Percentiles rank a stretch among this genome's conserved stretches.
Evolutionary conservation across 2,113 vertebrate genomes (phyloP).

Genomic region (Rhegmatorhina hoffmannsi): DNA sequence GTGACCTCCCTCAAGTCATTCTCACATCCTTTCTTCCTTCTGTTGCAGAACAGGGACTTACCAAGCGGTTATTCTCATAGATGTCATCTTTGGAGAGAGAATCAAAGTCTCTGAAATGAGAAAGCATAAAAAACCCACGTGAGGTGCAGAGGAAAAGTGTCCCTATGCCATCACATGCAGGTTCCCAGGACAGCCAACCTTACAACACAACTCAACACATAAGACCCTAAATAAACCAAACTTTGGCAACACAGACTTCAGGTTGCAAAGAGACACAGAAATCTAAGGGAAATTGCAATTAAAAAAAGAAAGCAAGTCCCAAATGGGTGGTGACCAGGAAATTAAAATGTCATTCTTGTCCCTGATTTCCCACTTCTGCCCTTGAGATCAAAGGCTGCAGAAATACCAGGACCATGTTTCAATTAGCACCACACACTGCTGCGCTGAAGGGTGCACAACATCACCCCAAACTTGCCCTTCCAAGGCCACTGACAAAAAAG

Average conservation of each 20-base stretch:
- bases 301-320: neutral
- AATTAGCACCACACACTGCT: neutral
- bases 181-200: neutral
- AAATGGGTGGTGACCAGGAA: neutral
- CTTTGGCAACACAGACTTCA: neutral
- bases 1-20: neutral
- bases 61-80: conserved; percentile 95
- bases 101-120: conserved; percentile 88
- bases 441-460: fast-evolving
- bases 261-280: neutral
- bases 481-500: neutral
- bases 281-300: neutral
- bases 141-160: neutral
- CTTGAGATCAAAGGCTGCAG: neutral
- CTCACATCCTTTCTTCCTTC: neutral
- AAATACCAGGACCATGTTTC: neutral
- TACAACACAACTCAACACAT: neutral
- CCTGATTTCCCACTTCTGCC: fast-evolving
- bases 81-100: conserved; percentile 95
- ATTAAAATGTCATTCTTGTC: neutral
- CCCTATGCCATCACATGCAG: neutral
- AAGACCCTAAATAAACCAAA: neutral
- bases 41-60: conserved; percentile 73
- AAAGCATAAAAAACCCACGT: conserved; percentile 17
- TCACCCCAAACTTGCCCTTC: neutral